phyloP scores from a whole-genome alignment of 2,113 vertebrate genomes.

The Dasyprocta punctata region DNA sequence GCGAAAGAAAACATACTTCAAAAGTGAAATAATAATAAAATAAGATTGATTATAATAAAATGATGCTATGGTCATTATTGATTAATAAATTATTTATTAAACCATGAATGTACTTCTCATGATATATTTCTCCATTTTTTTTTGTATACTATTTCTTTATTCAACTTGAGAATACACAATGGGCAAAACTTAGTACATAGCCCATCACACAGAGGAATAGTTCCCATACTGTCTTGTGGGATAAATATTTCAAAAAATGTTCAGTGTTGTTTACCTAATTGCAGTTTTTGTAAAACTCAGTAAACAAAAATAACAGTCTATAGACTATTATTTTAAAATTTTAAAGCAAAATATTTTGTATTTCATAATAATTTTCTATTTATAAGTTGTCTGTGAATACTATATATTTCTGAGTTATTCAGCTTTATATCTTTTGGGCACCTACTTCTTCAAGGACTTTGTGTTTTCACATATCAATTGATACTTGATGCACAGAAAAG shows the following conservation, averaged over 20 bases:
- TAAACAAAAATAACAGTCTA: background rate
- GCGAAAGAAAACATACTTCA: background rate
- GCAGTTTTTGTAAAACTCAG: background rate
- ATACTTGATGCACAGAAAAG: background rate
- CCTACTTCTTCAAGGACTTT: background rate
- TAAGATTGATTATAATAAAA: background rate
- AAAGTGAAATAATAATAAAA: background rate
- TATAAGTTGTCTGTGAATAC: background rate
- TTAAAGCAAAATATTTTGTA: background rate
- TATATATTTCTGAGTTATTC: slow-evolving; percentile 13
- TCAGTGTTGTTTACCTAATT: background rate
- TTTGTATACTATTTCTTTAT: background rate
- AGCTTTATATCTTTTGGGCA: background rate
- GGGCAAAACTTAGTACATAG: background rate
- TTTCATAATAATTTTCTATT: background rate
- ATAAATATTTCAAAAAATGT: background rate
- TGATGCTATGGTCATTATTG: background rate
- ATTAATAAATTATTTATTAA: slow-evolving; percentile 5
- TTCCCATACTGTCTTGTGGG: background rate
- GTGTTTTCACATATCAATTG: background rate
- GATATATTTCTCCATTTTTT: background rate
- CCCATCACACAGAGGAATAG: background rate
- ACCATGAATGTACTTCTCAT: background rate
- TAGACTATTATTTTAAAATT: background rate
- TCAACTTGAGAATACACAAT: background rate